Evolutionary conservation across 2,797 vertebrate species (phyloP), one percentile per base, ranked within the genome.

Genomic region (Sphenodon punctatus): DNA sequence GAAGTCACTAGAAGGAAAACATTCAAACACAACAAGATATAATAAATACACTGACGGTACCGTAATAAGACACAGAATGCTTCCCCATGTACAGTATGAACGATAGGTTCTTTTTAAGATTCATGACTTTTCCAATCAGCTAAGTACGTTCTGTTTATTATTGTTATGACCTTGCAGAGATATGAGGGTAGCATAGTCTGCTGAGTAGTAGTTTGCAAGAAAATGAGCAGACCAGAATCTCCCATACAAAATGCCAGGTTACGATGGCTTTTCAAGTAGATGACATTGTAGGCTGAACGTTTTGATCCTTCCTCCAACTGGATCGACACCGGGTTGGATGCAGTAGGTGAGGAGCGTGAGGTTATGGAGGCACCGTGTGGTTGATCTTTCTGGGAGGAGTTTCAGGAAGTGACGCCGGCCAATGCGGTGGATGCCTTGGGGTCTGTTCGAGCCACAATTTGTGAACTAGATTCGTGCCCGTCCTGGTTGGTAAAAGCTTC

Each of bases 221-320:
- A 87, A 93, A 74, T 43, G 80, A 71, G 80, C n/a, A n/a, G 78
- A 78, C 90, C 89, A 75, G 81, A 81, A 85, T 89, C 90, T 87
- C 75, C 78, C 76, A 39, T 0, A 60, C 45, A 43, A 82, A 90
- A 88, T 87, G 87, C 88, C 87, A 89, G 90, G 80, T 83, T 88
- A 86, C 88, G 90, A 65, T 65, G 45, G 65, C 22, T 84, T 75
- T 39, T 75, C 73, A 87, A 91, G 67, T 56, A 58, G 77, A 82
- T 70, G 64, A 53, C 71, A 70, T 80, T 72, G 41, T 63, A 72
- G 75, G 84, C 82, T 93, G 83, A 90, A 92, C 93, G 89, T 85
- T 69, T 85, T 7, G 1, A 89, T 91, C 77, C 81, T 89, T 84
- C 80, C 41, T 87, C 76, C 79, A n/a, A n/a, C n/a, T n/a, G n/a